Base-by-base conservation (phyloP, 2,797 vertebrate genomes). In the Coilia nasus region DNA sequence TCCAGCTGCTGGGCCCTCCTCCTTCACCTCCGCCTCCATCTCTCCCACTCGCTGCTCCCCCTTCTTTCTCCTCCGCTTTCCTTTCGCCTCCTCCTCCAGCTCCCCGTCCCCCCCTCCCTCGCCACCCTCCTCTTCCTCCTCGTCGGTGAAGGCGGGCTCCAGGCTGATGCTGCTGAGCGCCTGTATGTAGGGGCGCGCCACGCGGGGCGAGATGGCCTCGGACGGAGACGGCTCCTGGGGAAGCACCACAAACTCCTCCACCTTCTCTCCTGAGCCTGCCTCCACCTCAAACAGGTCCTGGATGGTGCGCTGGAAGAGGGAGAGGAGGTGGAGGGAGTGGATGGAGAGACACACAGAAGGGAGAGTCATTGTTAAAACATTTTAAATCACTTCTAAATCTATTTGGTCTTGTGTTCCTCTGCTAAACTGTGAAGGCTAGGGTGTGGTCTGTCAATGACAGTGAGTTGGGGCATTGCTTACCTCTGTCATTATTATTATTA, bases 211-310 rank as follows among this genome's bases (percentile, higher is more conserved):
- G 82, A 99, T 99, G 86, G 96, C 95, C 91, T 99, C 98, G 17
- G 97, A 96, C 78, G 97, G 96, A 0, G 97, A 98, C 0, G 98
- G 97, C 54, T 99, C 98, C 92, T 99, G 98, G 85, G 98, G 97
- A 81, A 99, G 97, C 60, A 99, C 97, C 0, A 99, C 98, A 88
- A 98, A 99, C 91, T 99, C 98, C 92, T 99, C 98, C 6, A 99
- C 97, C 91, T 98, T 99, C 88, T 98, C 97, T 6, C 97, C 96
- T 6, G 97, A 98, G 56, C 97, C 97, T 0, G 97, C 94, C 87
- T 99, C 98, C 83, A 98, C 97, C 91, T 99, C 98, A 93, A 99
- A 99, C 83, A 99, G 96, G 92, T 99, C 98, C 92, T 98, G 98
- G 92, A 99, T 99, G 0, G 98, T 99, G 89, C 97, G 96, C 98